Percentiles rank a stretch among this genome's conserved stretches.
These are phyloP conservation scores for Craseonycteris thonglongyai DNA, from an alignment of 2,113 vertebrate species.

Conservation along the genomic window DNA sequence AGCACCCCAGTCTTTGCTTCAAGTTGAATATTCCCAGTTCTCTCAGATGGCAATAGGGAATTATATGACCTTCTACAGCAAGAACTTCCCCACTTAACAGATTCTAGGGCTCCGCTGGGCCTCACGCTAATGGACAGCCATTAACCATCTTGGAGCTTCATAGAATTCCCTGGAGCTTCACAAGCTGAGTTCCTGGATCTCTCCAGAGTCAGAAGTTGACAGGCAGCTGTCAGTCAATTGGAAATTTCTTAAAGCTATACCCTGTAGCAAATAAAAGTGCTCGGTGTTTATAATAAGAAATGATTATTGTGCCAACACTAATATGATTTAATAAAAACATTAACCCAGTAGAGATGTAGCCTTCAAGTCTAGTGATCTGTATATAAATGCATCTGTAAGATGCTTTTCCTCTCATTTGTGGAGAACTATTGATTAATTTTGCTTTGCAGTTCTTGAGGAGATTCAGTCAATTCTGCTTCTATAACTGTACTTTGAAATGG, in stretches of 20 bases:
- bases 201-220: slow-evolving; percentile 74
- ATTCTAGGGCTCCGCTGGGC: slow-evolving; percentile 78
- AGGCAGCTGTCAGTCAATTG: slow-evolving; percentile 73
- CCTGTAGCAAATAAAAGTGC: slow-evolving; percentile 71
- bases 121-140: slow-evolving; percentile 81
- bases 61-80: slow-evolving; percentile 78
- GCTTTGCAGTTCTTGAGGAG: neutral
- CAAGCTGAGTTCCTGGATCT: slow-evolving; percentile 76
- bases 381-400: neutral
- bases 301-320: slow-evolving; percentile 61
- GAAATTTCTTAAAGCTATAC: slow-evolving; percentile 73
- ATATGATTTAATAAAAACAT: slow-evolving; percentile 69
- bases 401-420: neutral
- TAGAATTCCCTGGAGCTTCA: slow-evolving; percentile 75
- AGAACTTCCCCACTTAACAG: slow-evolving; percentile 81
- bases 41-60: slow-evolving; percentile 77
- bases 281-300: slow-evolving; percentile 62
- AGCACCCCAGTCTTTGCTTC: slow-evolving; percentile 75
- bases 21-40: slow-evolving; percentile 78
- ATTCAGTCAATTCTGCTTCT: neutral
- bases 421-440: neutral
- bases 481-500: neutral
- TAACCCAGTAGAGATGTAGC: slow-evolving; percentile 35
- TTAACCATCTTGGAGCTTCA: slow-evolving; percentile 78
- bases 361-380: slow-evolving; percentile 10